Evolutionary conservation across 2,113 vertebrate species (phyloP).

Genomic region (Mus pahari): DNA sequence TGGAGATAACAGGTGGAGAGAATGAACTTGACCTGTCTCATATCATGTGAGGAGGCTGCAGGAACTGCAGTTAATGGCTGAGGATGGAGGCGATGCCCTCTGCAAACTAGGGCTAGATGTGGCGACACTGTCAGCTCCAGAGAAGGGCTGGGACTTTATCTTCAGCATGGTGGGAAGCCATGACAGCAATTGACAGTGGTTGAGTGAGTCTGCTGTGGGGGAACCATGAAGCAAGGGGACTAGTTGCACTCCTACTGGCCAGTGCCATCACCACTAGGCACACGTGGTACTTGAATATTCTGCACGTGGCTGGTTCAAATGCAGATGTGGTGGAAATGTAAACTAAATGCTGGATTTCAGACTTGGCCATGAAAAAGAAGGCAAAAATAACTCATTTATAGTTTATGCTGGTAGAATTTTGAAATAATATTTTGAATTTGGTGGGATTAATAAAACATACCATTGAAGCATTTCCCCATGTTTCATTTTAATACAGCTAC

Average conservation of each 20-base stretch:
- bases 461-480: conserved; percentile 12
- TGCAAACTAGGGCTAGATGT: not conserved
- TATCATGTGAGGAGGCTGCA: not conserved
- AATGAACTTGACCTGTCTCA: not conserved
- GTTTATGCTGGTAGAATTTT: not conserved
- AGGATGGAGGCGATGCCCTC: not conserved
- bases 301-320: not conserved
- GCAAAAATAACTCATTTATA: not conserved
- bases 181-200: not conserved
- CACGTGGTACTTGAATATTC: accelerated
- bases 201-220: not conserved
- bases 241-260: not conserved
- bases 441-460: not conserved
- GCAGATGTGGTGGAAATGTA: not conserved
- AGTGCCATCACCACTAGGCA: accelerated
- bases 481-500: not conserved
- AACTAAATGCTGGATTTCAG: not conserved
- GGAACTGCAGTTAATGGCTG: accelerated
- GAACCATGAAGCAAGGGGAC: too few relatives aligned
- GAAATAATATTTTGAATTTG: not conserved
- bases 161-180: not conserved
- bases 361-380: not conserved
- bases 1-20: not conserved
- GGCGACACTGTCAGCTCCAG: not conserved
- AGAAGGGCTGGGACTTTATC: not conserved